These are phyloP conservation scores for Perizoma affinitatum DNA, from an alignment of 2,888 invertebrate genomes.

Conservation along the genomic window DNA sequence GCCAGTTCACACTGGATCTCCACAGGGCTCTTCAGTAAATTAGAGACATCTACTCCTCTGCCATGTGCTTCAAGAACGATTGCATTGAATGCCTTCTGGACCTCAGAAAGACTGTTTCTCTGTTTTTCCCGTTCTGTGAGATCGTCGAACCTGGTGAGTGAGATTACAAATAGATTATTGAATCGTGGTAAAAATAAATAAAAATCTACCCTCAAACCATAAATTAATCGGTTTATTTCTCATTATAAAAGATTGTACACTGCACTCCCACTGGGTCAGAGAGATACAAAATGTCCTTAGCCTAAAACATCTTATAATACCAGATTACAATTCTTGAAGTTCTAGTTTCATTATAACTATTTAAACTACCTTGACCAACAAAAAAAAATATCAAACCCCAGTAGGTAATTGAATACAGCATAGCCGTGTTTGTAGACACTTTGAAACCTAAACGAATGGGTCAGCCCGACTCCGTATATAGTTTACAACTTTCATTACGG, in stretches of 20 bases:
- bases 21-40: slow-evolving; percentile 68
- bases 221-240: too few species aligned
- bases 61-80: slow-evolving; percentile 65
- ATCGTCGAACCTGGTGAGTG: slow-evolving; percentile 65
- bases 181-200: too few species aligned
- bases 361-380: neutral
- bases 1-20: slow-evolving; percentile 77
- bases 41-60: slow-evolving; percentile 57
- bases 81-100: slow-evolving; percentile 74
- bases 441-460: slow-evolving; percentile 39
- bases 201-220: too few species aligned
- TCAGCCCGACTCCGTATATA: slow-evolving; percentile 25
- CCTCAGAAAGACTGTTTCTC: slow-evolving; percentile 64
- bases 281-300: neutral
- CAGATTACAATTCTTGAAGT: too few species aligned
- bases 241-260: too few species aligned
- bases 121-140: slow-evolving; percentile 71
- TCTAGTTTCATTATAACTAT: neutral
- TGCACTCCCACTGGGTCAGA: too few species aligned
- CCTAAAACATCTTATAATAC: too few species aligned
- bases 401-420: slow-evolving; percentile 28
- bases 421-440: slow-evolving; percentile 32
- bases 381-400: neutral
- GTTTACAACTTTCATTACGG: slow-evolving; percentile 26
- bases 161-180: too few species aligned